Conservation (phyloP, 1,140 invertebrate genomes). For the Pseudomyrmex gracilis region DNA sequence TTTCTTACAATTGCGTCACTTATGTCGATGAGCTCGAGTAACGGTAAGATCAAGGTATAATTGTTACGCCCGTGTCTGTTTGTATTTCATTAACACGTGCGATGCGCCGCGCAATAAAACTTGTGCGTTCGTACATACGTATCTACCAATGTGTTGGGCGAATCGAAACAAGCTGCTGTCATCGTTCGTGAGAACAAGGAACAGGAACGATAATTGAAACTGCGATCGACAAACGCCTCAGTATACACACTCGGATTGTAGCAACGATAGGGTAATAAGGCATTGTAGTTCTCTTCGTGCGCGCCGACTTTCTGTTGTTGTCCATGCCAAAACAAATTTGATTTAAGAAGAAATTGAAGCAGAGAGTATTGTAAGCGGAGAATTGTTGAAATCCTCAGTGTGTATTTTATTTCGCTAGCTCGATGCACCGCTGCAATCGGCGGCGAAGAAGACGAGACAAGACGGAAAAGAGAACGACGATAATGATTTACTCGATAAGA, state of each 20-base stretch:
- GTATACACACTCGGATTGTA: not conserved
- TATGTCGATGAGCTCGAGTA: slow-evolving; percentile 22
- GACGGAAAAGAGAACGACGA: slow-evolving; percentile 57
- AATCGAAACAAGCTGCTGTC: slow-evolving; percentile 25
- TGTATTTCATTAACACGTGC: slow-evolving; percentile 48
- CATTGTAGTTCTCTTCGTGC: not conserved
- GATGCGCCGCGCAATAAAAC: slow-evolving; percentile 19
- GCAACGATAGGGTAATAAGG: not conserved
- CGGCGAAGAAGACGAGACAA: not conserved
- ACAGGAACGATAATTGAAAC: slow-evolving; percentile 57
- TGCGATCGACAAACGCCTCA: slow-evolving; percentile 19
- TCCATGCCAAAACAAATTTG: slow-evolving; percentile 66
- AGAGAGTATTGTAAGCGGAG: no score
- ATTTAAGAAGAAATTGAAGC: slow-evolving; percentile 70
- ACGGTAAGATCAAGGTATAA: slow-evolving; percentile 39
- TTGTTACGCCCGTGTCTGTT: slow-evolving; percentile 27
- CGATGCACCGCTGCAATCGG: not conserved
- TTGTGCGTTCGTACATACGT: slow-evolving; percentile 21
- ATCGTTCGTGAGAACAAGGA: slow-evolving; percentile 34
- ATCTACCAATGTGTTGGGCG: not conserved
- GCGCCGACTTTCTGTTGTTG: not conserved
- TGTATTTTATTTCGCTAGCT: slow-evolving; percentile 39
- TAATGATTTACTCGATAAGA: slow-evolving; percentile 73
- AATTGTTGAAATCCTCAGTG: slow-evolving; percentile 65
- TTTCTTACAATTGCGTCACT: not conserved